Evolutionary conservation across 64 coral and sea anemone species (phyloP), one percentile per base, ranked within the genome.

Genomic region (Montipora foliosa): DNA sequence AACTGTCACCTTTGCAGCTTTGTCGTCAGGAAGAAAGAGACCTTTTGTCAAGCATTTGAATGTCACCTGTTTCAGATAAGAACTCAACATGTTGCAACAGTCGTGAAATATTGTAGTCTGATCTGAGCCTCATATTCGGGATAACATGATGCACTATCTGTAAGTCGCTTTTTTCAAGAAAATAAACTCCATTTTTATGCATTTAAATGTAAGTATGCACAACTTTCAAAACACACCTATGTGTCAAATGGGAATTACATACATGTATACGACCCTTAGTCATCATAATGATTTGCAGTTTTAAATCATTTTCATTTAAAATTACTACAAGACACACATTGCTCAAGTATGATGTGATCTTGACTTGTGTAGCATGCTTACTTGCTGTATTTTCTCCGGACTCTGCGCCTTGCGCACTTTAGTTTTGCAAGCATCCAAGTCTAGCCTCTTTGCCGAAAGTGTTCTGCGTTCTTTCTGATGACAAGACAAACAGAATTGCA

Each of bases 341-440:
- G 37, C 2, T 2, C 37, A 37, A 37, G 37, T 64, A 12, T 64
- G 61, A 64, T 12, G 13, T 64, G 61, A 14, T 64, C 61, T 64
- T 64, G 10, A 8, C 61, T 64, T 12, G 13, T 11, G 8, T 64
- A 14, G 8, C 8, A 61, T 69, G 68, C 82, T 44, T 25, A 99
- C 97, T 89, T 99, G 94, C 81, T 99, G 97, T 60, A 99, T 93
- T 66, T 86, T 96, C 73, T 99, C 97, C 46, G 97, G 94, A 50
- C 88, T 87, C 62, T 99, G 97, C 0, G 97, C 97, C 72, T 96
- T 99, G 14, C 89, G 91, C 49, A 99, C 80, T 89, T 95, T 99
- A 61, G 92, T 82, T 92, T 95, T 99, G 47, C 94, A 95, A 12
- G 95, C 95, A 91, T 99, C 97, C 87, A 99, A 89, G 88, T 99